phyloP scores from a whole-genome alignment of 1,140 invertebrate species.

The Nylanderia fulva region DNA sequence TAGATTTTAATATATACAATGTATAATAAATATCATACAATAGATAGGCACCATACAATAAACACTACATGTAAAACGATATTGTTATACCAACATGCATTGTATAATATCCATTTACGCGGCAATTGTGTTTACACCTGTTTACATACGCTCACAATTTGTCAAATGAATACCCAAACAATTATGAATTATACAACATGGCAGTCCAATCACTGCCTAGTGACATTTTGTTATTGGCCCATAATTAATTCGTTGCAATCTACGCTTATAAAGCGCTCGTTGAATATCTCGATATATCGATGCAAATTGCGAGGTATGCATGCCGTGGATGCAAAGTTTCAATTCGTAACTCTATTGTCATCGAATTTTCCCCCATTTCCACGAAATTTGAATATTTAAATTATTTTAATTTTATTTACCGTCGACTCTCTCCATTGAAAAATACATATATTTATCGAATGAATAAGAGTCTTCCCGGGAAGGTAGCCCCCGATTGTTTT shows the following conservation, averaged over 20 bases:
- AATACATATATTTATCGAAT: neutral
- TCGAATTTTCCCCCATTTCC: neutral
- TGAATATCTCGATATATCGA: constrained; percentile 16
- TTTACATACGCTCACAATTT: constrained; percentile 56
- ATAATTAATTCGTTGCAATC: constrained; percentile 54
- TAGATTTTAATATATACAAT: neutral
- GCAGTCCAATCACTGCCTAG: constrained; percentile 55
- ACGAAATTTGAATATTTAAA: constrained; percentile 1
- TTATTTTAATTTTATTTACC: neutral
- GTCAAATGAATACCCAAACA: constrained; percentile 56
- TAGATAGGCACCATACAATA: constrained; percentile 4
- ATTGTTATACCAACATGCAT: constrained; percentile 33
- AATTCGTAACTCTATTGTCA: constrained; percentile 8
- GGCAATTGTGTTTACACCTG: constrained; percentile 43
- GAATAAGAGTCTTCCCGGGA: too few relatives aligned
- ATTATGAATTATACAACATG: constrained; percentile 58
- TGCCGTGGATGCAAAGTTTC: neutral
- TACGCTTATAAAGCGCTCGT: constrained; percentile 48
- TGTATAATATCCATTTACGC: constrained; percentile 51
- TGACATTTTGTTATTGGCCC: constrained; percentile 54
- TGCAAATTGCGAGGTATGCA: constrained; percentile 10
- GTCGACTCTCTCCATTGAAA: neutral
- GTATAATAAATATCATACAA: neutral
- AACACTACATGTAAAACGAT: constrained; percentile 35
- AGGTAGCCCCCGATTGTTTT: neutral